phyloP scores from a whole-genome alignment of 2,113 vertebrate species.

The Chinchilla lanigera region DNA sequence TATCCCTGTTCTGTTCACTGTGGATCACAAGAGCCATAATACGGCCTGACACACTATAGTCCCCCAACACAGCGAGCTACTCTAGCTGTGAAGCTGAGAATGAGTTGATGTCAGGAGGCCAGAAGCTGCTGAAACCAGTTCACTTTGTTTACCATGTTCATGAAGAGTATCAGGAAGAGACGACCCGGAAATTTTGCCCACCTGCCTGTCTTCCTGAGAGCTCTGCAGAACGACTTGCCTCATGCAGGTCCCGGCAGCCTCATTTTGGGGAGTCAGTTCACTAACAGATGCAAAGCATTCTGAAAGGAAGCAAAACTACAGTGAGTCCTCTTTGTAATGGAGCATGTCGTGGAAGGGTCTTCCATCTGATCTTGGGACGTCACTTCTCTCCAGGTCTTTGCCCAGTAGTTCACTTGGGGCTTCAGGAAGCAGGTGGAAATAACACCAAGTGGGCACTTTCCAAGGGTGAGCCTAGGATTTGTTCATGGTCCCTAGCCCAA shows the following conservation, averaged over 20 bases:
- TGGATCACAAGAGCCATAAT: background rate
- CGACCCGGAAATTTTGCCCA: no score
- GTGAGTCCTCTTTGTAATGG: background rate
- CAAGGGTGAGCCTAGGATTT: background rate
- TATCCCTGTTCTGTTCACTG: background rate
- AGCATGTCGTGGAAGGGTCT: background rate
- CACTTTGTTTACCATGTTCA: background rate
- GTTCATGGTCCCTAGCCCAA: background rate
- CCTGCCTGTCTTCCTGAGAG: background rate
- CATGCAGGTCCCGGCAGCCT: background rate
- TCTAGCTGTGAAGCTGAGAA: background rate
- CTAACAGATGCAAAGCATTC: background rate
- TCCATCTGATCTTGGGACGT: background rate
- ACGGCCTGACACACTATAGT: background rate
- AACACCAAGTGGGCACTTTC: background rate
- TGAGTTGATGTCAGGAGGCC: background rate
- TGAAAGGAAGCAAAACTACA: background rate
- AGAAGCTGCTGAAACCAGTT: background rate
- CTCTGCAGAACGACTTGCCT: background rate
- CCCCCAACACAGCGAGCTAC: background rate
- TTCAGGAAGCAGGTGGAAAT: background rate
- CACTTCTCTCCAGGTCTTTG: background rate
- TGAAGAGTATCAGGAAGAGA: background rate
- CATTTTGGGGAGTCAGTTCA: background rate
- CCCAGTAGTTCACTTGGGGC: background rate